Conservation (phyloP, 1,140 invertebrate species). For the Rhyacophila brunnea region DNA sequence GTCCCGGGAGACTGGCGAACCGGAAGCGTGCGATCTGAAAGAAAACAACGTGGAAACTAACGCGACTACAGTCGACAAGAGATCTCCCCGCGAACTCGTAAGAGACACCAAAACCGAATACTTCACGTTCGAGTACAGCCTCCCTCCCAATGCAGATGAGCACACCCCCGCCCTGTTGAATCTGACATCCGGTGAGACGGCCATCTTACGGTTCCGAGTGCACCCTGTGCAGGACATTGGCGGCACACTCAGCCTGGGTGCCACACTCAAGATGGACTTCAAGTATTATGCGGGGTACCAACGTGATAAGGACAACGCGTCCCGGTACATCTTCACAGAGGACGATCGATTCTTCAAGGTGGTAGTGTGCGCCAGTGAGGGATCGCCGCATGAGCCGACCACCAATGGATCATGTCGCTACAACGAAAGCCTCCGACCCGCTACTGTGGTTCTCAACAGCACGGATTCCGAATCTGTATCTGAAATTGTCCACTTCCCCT, state of each 20-base stretch:
- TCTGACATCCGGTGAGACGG: constrained; percentile 58
- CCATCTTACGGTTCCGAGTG: constrained; percentile 63
- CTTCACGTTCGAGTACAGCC: constrained; percentile 69
- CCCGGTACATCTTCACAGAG: constrained; percentile 43
- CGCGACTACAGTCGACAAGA: too few species aligned
- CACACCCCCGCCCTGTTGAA: constrained; percentile 63
- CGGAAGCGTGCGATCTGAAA: not conserved
- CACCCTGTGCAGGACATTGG: constrained; percentile 68
- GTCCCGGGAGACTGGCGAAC: constrained; percentile 16
- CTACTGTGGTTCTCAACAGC: constrained; percentile 57
- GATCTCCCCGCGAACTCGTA: constrained; percentile 57
- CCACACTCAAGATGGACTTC: constrained; percentile 59
- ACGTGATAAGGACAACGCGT: constrained; percentile 40
- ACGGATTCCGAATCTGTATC: constrained; percentile 47
- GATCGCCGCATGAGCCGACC: constrained; percentile 54
- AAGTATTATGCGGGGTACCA: constrained; percentile 56
- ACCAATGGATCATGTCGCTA: constrained; percentile 57
- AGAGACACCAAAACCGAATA: constrained; percentile 68
- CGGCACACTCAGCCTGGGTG: constrained; percentile 64
- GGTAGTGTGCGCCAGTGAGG: constrained; percentile 60
- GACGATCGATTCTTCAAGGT: constrained; percentile 49
- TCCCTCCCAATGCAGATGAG: constrained; percentile 57
- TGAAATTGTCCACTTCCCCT: constrained; percentile 65
- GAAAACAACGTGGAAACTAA: constrained; percentile 35
- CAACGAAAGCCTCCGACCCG: constrained; percentile 49